phyloP scores from a whole-genome alignment of 2,888 invertebrate genomes.

The Hirtodrosophila trivittata region DNA sequence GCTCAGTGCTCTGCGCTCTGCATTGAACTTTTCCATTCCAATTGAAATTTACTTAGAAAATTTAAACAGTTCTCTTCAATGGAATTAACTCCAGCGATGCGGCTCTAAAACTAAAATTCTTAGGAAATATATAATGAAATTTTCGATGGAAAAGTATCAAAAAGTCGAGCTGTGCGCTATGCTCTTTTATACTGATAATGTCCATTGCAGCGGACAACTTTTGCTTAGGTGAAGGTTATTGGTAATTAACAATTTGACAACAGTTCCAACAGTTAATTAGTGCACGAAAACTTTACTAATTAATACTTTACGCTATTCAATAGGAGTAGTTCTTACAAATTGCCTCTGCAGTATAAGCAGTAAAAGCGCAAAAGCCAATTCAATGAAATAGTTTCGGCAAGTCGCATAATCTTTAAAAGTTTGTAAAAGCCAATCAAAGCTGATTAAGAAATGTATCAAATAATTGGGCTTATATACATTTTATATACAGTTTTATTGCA shows the following conservation, averaged over 20 bases:
- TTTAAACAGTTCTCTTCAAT: conserved; percentile 45
- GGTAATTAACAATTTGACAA: conserved; percentile 22
- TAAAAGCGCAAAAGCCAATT: too few relatives aligned
- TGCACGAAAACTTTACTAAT: conserved; percentile 49
- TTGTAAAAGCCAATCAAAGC: too few relatives aligned
- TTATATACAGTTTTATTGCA: too few relatives aligned
- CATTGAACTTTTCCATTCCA: conserved; percentile 25
- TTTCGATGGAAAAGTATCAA: not conserved
- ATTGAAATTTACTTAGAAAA: conserved; percentile 52
- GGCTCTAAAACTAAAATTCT: too few relatives aligned
- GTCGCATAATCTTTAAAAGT: too few relatives aligned
- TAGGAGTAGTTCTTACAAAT: not conserved
- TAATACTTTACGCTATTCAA: conserved; percentile 25
- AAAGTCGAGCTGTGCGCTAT: not conserved
- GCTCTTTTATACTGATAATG: not conserved
- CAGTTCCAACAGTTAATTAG: conserved; percentile 30
- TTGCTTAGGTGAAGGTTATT: conserved; percentile 9
- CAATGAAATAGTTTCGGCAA: too few relatives aligned
- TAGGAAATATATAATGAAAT: too few relatives aligned
- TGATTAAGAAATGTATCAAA: too few relatives aligned
- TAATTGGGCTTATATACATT: too few relatives aligned
- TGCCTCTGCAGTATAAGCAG: too few relatives aligned
- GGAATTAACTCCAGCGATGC: conserved; percentile 34
- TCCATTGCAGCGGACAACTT: conserved; percentile 24
- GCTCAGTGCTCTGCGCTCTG: conserved; percentile 1